Evolutionary conservation across 2,888 invertebrate species (phyloP).

Genomic region (Epistrophe eligans): DNA sequence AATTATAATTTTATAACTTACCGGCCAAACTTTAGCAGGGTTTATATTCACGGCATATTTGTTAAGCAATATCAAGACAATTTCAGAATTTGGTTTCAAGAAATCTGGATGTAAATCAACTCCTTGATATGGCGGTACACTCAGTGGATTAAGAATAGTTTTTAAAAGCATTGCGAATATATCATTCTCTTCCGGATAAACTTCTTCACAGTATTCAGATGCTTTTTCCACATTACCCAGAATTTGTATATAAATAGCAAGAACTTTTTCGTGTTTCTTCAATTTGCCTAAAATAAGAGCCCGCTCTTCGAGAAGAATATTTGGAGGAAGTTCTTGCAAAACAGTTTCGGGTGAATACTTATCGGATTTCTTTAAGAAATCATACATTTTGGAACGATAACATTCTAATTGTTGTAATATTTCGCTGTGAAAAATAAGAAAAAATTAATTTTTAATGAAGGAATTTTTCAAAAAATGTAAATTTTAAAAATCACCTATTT

Average conservation of each 20-base stretch:
- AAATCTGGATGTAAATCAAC: constrained; percentile 86
- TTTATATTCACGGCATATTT: constrained; percentile 94
- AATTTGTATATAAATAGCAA: constrained; percentile 95
- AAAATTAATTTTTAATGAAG: neutral
- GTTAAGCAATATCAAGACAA: constrained; percentile 92
- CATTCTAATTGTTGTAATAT: constrained; percentile 79
- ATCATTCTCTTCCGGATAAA: constrained; percentile 85
- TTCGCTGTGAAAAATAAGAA: constrained; percentile 55
- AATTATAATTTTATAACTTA: constrained; percentile 73
- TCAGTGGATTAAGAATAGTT: constrained; percentile 85
- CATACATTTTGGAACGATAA: constrained; percentile 87
- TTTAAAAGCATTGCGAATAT: constrained; percentile 82
- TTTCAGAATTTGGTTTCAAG: constrained; percentile 89
- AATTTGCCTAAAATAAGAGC: constrained; percentile 96
- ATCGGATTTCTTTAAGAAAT: constrained; percentile 92
- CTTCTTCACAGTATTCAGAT: constrained; percentile 92
- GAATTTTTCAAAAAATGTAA: too few species aligned
- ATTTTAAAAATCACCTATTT: constrained; percentile 31
- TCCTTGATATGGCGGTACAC: constrained; percentile 81
- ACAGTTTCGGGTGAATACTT: constrained; percentile 94
- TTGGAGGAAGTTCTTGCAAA: constrained; percentile 93
- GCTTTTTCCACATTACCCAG: constrained; percentile 94
- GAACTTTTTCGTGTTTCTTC: constrained; percentile 95
- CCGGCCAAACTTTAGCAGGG: constrained; percentile 88
- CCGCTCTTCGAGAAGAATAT: constrained; percentile 94